Evolutionary conservation across 2,888 invertebrate species (phyloP).

Genomic region (Leptogaster cylindrica): DNA sequence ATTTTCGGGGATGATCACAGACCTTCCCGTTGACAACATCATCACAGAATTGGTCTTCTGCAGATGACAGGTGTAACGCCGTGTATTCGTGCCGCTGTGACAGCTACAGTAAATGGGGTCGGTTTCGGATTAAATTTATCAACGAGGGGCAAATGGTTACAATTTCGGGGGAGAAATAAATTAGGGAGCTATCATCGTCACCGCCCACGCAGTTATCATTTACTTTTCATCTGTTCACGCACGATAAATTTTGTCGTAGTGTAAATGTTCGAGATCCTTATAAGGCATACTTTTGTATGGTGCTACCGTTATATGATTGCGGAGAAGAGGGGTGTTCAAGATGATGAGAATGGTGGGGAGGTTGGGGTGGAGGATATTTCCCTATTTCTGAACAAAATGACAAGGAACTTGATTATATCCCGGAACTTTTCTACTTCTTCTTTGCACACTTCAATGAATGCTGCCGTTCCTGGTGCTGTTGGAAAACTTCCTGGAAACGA

Average conservation of each 20-base stretch:
- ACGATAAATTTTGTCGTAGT: conserved; percentile 39
- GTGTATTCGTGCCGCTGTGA: neutral
- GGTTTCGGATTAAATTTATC: conserved; percentile 17
- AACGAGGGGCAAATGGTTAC: neutral
- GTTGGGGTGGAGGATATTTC: neutral
- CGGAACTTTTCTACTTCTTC: conserved; percentile 28
- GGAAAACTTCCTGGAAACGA: conserved; percentile 6
- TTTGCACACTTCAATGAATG: conserved; percentile 12
- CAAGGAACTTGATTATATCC: conserved; percentile 29
- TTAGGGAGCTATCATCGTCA: conserved; percentile 36
- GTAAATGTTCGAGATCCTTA: conserved; percentile 15
- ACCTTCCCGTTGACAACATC: conserved; percentile 15
- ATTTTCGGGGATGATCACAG: too few species aligned
- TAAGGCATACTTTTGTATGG: too few species aligned
- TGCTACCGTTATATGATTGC: too few species aligned
- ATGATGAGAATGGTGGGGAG: too few species aligned
- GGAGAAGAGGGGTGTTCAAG: too few species aligned
- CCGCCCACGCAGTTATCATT: conserved; percentile 42
- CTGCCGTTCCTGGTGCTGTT: neutral
- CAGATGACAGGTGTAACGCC: conserved; percentile 40
- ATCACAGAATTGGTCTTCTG: conserved; percentile 11
- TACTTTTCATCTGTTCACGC: conserved; percentile 34
- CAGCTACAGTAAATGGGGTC: neutral
- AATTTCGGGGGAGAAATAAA: conserved; percentile 15
- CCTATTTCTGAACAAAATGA: neutral